Percentiles rank a stretch among this genome's conserved stretches.
Conservation (phyloP, 2,888 invertebrate species). For the Thera obeliscata region DNA sequence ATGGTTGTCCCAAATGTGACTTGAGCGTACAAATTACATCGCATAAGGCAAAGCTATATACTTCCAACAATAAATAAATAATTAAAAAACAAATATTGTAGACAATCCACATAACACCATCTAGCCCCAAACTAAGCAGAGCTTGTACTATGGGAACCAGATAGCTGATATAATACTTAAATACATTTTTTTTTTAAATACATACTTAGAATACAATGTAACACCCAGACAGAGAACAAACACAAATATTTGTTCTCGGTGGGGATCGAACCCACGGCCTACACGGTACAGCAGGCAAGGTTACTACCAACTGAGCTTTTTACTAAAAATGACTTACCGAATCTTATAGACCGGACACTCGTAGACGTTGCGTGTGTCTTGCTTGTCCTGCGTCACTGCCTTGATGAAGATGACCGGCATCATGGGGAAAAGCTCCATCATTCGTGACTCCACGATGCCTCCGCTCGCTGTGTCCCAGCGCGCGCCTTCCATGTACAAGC, state of each 20-base stretch:
- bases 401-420: conserved; percentile 96
- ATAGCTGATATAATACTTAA: too few species aligned
- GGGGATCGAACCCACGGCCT: not conserved
- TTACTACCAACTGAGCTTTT: not conserved
- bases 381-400: conserved; percentile 94
- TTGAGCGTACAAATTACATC: too few species aligned
- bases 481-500: conserved; percentile 96
- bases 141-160: too few species aligned
- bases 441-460: conserved; percentile 91
- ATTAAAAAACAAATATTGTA: too few species aligned
- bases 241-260: not conserved
- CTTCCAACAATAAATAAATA: too few species aligned
- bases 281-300: not conserved
- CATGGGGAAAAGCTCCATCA: conserved; percentile 95
- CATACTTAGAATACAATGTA: too few species aligned
- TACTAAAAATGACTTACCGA: conserved; percentile 68
- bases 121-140: not conserved
- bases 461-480: conserved; percentile 94
- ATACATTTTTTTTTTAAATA: too few species aligned
- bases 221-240: too few species aligned
- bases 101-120: too few species aligned
- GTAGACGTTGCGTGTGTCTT: conserved; percentile 93
- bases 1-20: too few species aligned
- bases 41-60: too few species aligned
- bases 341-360: conserved; percentile 98